phyloP scores from a whole-genome alignment of 1,140 invertebrate genomes.

The Trypoxylus dichotomus region DNA sequence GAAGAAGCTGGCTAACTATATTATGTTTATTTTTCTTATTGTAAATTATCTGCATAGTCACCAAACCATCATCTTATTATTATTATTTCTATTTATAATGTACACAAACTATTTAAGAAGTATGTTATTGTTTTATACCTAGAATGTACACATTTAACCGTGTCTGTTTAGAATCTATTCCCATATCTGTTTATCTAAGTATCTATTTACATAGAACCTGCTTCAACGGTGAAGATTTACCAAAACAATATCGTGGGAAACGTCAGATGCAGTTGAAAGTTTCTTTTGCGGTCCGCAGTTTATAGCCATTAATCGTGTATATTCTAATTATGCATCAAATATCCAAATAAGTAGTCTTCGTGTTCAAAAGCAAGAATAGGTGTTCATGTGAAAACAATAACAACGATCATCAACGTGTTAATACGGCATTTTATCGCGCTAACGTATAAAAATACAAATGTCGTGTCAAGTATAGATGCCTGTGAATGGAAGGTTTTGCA shows the following conservation, averaged over 20 bases:
- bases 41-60: no score
- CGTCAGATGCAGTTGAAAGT: not conserved
- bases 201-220: not conserved
- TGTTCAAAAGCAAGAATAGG: no score
- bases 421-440: not conserved
- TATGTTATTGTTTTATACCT: not conserved
- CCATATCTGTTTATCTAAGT: not conserved
- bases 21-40: no score
- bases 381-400: no score
- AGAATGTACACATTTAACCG: not conserved
- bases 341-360: no score
- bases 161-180: not conserved
- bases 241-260: not conserved
- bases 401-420: not conserved
- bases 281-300: not conserved
- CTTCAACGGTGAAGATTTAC: not conserved
- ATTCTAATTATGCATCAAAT: no score
- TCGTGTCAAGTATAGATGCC: not conserved
- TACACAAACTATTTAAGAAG: not conserved
- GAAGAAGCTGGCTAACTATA: no score
- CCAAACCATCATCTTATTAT: no score
- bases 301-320: not conserved
- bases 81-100: no score
- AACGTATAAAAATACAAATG: not conserved
- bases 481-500: not conserved